Evolutionary conservation across 1,140 invertebrate genomes (phyloP), one percentile per base, ranked within the genome.

Genomic region (Mactra quadrangularis): DNA sequence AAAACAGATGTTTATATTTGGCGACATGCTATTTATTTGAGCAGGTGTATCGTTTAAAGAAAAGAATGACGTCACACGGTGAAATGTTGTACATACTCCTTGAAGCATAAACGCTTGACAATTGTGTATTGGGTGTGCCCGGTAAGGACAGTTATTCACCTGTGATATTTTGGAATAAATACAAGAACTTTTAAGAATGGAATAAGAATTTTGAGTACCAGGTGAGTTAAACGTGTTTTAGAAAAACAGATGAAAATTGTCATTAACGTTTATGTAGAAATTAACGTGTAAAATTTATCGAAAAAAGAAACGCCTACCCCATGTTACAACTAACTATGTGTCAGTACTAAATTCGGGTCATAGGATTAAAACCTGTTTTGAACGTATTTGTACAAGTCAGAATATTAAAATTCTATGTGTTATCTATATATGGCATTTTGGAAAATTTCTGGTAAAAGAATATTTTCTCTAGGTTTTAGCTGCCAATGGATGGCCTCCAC

Each of bases 101-200:
- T 62, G 72, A 53, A 52, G 72, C 72, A 62, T 76, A 53, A 76
- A 76, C 72, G 72, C 72, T 76, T 76, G 72, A 76, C 72, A 76
- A 76, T 76, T 76, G 38, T 41, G 38, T 41, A 41, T 45, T 76
- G 38, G 41, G 72, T 50, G 72, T 76, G 72, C 50, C 41, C 27
- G 25, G 13, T 19, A 59, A 76, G 53, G 22, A 74, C 35, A n/a
- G 41, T n/a, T 35, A 57, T 76, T 60, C 72, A 59, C 57, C 55
- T 45, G 57, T 62, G 55, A 22, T 27, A 27, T 76, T 60, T 62
- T 62, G 72, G 72, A 76, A 35, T 76, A 38, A 60, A 47, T 59
- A 13, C 27, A 53, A 47, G 6, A 27, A 29, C n/a, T 38, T 59
- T 27, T 60, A n/a, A 76, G 47, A 3, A 76, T 76, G 72, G 19